A percentile compares a stretch with the other conserved stretches of the same genome.
phyloP scores from a whole-genome alignment of 2,113 vertebrate genomes.

The Hemibates koningsi region DNA sequence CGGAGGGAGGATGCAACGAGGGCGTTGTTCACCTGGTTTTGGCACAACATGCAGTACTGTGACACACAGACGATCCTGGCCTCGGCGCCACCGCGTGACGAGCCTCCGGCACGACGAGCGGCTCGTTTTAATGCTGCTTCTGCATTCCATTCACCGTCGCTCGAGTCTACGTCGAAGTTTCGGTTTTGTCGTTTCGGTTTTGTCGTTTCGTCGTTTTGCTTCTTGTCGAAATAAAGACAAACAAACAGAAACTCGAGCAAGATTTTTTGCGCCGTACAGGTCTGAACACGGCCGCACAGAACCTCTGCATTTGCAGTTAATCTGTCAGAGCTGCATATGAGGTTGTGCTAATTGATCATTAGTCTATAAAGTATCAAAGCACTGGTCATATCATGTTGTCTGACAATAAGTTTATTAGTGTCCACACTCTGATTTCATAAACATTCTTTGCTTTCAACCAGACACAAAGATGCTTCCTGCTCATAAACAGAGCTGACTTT shows the following conservation, averaged over 20 bases:
- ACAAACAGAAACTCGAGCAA: neutral
- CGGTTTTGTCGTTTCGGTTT: neutral
- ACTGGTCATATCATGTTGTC: neutral
- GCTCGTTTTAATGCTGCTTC: neutral
- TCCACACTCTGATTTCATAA: neutral
- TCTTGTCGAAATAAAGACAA: neutral
- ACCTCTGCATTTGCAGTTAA: neutral
- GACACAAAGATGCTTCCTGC: neutral
- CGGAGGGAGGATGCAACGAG: neutral
- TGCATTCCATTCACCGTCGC: neutral
- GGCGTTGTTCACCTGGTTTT: conserved; percentile 35
- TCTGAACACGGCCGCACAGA: neutral
- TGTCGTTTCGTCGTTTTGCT: neutral
- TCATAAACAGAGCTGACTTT: neutral
- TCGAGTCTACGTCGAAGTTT: neutral
- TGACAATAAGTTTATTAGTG: neutral
- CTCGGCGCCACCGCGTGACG: conserved; percentile 11
- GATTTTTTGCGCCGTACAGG: neutral
- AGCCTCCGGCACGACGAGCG: neutral
- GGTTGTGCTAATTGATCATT: neutral
- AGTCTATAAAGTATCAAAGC: neutral
- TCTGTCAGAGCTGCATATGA: neutral
- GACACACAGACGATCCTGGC: conserved; percentile 2
- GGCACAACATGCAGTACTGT: conserved; percentile 44
- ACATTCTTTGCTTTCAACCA: neutral